These are phyloP conservation scores for Muntiacus muntjak DNA, from an alignment of 2,113 vertebrate species.

Conservation along the genomic window DNA sequence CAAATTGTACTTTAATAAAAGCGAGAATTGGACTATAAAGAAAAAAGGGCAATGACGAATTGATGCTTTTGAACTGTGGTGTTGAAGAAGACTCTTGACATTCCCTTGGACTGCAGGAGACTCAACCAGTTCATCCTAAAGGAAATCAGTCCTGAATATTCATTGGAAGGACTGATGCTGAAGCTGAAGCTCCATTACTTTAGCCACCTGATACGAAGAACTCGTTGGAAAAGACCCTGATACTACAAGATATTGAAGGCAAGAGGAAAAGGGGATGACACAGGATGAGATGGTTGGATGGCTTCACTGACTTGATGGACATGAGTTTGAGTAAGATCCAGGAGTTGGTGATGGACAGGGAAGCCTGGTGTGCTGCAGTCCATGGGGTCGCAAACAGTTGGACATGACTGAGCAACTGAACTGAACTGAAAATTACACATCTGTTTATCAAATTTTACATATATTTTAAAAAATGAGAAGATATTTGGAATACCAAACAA, in stretches of 20 bases:
- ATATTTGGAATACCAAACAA: background rate
- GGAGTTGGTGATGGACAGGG: background rate
- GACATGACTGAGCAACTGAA: background rate
- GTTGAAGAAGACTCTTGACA: background rate
- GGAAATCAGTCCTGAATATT: background rate
- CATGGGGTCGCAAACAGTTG: background rate
- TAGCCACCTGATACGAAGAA: accelerated
- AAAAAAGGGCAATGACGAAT: background rate
- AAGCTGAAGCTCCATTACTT: background rate
- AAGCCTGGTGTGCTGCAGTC: background rate
- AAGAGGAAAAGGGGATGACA: background rate
- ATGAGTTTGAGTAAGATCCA: background rate
- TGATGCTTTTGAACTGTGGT: background rate
- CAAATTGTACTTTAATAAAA: background rate
- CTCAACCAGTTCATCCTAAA: background rate
- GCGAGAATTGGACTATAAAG: background rate
- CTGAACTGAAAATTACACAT: background rate
- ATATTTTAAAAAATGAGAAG: background rate
- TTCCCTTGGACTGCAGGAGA: background rate
- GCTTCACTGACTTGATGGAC: background rate
- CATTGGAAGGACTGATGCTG: background rate
- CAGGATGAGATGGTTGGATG: background rate
- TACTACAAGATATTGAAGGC: accelerated
- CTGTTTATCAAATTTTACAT: background rate
- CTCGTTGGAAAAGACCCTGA: background rate